Percentiles rank a stretch among this genome's conserved stretches.
phyloP scores from a whole-genome alignment of 2,888 invertebrate genomes.

The Parascotia fuliginaria region DNA sequence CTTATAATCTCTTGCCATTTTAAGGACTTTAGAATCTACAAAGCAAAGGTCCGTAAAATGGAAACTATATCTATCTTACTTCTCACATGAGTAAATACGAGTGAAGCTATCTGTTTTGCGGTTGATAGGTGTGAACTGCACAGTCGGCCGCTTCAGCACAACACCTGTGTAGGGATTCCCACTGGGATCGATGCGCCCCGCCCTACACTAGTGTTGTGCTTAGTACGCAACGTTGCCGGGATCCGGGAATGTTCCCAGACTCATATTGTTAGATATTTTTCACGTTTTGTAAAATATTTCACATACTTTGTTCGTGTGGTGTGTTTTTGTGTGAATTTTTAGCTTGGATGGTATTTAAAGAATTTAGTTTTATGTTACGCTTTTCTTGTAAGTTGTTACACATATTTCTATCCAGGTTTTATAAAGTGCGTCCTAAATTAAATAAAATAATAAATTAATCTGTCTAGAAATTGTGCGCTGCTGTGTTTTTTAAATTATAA shows the following conservation, averaged over 20 bases:
- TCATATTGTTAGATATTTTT: background rate
- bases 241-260: background rate
- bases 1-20: no score
- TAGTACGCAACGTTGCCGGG: slow-evolving; percentile 8
- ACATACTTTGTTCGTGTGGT: background rate
- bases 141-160: slow-evolving; percentile 32
- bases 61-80: no score
- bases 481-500: no score
- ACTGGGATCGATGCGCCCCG: slow-evolving; percentile 49
- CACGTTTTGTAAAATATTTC: background rate
- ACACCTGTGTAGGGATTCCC: slow-evolving; percentile 56
- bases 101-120: slow-evolving; percentile 10
- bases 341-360: background rate
- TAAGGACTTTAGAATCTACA: no score
- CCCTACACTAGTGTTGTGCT: slow-evolving; percentile 21
- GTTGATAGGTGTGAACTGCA: slow-evolving; percentile 18
- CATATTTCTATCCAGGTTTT: background rate
- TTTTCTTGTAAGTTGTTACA: background rate
- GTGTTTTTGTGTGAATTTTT: background rate
- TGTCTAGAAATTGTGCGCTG: no score
- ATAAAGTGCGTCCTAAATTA: background rate
- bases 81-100: background rate
- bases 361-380: background rate
- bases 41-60: no score
- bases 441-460: no score